Evolutionary conservation across 2,888 invertebrate species (phyloP).

Genomic region (Plebejus melissa): DNA sequence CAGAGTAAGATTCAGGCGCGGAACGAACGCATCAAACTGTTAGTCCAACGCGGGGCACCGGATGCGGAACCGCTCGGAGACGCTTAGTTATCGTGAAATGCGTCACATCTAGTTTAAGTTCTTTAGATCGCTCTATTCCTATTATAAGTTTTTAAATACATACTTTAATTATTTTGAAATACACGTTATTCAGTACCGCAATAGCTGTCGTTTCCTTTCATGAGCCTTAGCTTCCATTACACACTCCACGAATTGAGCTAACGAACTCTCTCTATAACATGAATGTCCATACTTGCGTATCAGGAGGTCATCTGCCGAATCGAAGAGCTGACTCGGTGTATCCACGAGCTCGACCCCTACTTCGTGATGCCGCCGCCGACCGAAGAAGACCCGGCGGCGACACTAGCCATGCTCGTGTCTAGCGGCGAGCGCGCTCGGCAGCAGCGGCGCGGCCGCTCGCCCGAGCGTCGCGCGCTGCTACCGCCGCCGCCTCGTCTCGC

Average conservation of each 20-base stretch:
- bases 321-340: conserved; percentile 84
- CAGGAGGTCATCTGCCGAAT: conserved; percentile 86
- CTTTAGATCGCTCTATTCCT: conserved; percentile 57
- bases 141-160: conserved; percentile 50
- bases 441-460: conserved; percentile 73
- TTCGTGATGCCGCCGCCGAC: conserved; percentile 80
- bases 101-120: conserved; percentile 55
- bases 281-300: conserved; percentile 79
- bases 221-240: conserved; percentile 48
- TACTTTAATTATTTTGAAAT: conserved; percentile 54
- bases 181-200: conserved; percentile 63
- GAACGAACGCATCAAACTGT: conserved; percentile 91
- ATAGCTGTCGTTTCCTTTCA: conserved; percentile 65
- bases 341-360: conserved; percentile 88
- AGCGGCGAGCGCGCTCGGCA: conserved; percentile 54
- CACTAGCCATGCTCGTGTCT: conserved; percentile 60
- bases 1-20: conserved; percentile 93
- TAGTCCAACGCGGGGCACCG: conserved; percentile 92
- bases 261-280: conserved; percentile 68
- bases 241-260: conserved; percentile 43
- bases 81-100: conserved; percentile 68
- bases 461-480: conserved; percentile 65
- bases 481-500: conserved; percentile 63
- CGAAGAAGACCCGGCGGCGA: conserved; percentile 82
- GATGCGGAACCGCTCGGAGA: conserved; percentile 86